Percentiles rank a stretch among this genome's conserved stretches.
These are phyloP conservation scores for Lithobates sylvaticus DNA, from an alignment of 2,797 vertebrate genomes.

Conservation along the genomic window DNA sequence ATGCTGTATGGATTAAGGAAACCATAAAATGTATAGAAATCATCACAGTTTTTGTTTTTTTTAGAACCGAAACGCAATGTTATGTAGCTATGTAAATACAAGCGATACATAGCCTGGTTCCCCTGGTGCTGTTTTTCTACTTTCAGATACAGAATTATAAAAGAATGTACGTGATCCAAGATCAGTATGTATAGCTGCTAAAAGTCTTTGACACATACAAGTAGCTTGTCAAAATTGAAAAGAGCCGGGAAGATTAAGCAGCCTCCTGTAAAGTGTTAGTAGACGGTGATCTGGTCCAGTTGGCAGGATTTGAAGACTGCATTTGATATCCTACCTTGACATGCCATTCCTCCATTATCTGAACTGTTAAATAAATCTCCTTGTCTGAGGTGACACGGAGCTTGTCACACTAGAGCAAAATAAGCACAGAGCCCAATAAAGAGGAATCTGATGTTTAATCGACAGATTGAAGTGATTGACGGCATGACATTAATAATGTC, in stretches of 20 bases:
- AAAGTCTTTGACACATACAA: conserved; percentile 22
- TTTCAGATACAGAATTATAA: neutral
- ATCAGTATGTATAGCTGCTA: neutral
- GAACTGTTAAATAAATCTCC: conserved; percentile 43
- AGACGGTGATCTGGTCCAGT: conserved; percentile 10
- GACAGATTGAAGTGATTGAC: conserved; percentile 28
- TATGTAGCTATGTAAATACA: too few relatives aligned
- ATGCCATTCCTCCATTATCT: conserved; percentile 31
- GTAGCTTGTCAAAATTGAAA: conserved; percentile 1
- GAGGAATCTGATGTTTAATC: conserved; percentile 34
- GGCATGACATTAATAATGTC: conserved; percentile 38
- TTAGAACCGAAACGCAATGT: too few relatives aligned
- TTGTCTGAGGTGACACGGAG: conserved; percentile 23
- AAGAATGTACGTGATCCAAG: neutral
- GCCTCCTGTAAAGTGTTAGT: neutral
- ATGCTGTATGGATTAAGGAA: too few relatives aligned
- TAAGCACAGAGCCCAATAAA: conserved; percentile 32
- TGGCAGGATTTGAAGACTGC: conserved; percentile 22
- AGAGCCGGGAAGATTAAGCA: neutral
- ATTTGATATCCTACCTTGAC: conserved; percentile 25
- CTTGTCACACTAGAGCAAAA: conserved; percentile 22
- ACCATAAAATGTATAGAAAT: too few relatives aligned
- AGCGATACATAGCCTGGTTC: too few relatives aligned
- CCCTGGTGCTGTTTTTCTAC: neutral
- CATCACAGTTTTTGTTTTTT: too few relatives aligned